Percentiles rank a stretch among this genome's conserved stretches.
Evolutionary conservation across 2,888 invertebrate genomes (phyloP).

Genomic region (Lysandra bellargus): DNA sequence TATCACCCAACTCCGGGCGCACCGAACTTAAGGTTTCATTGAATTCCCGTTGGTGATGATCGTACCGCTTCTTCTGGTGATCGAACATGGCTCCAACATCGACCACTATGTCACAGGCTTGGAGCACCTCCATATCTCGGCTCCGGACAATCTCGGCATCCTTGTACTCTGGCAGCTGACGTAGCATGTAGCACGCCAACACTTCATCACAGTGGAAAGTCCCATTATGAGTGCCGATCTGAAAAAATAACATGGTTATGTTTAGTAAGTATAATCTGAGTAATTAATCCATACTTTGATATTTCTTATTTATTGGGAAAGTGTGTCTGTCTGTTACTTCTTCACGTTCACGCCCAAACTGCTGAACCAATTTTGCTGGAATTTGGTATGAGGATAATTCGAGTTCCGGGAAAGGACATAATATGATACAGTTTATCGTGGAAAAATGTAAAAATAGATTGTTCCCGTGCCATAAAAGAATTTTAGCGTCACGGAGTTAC

Average conservation of each 20-base stretch:
- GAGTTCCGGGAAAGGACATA: no score
- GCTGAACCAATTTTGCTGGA: no score
- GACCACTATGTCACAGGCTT: slow-evolving; percentile 94
- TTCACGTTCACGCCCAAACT: no score
- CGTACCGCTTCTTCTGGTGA: slow-evolving; percentile 87
- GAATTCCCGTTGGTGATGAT: slow-evolving; percentile 95
- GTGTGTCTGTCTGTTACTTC: no score
- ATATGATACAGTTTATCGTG: no score
- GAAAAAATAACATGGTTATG: neutral
- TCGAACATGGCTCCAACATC: slow-evolving; percentile 96
- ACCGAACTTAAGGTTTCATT: slow-evolving; percentile 84
- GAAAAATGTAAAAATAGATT: no score
- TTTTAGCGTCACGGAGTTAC: no score
- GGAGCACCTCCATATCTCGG: slow-evolving; percentile 82
- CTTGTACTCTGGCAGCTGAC: slow-evolving; percentile 87
- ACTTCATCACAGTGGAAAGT: slow-evolving; percentile 97
- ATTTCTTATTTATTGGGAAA: no score
- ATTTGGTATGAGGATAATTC: no score
- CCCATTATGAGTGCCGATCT: slow-evolving; percentile 90
- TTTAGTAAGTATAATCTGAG: no score
- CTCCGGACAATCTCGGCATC: slow-evolving; percentile 89
- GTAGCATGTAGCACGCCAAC: slow-evolving; percentile 95
- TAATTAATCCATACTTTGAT: no score
- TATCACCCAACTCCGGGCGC: slow-evolving; percentile 80
- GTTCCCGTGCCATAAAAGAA: no score